Evolutionary conservation across 2,888 invertebrate species (phyloP).

Genomic region (Mayetiola destructor): DNA sequence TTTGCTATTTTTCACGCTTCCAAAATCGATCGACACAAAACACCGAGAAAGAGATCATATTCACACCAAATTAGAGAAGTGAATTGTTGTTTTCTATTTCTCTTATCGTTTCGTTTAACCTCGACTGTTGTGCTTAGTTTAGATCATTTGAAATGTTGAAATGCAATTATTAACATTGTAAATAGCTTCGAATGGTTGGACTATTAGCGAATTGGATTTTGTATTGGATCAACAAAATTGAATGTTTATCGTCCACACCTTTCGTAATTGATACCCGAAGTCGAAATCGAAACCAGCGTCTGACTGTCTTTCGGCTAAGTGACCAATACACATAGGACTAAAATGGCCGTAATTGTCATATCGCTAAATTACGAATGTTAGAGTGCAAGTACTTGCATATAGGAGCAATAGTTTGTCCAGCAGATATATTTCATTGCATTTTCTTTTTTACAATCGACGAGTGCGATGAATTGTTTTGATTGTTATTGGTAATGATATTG

Average conservation of each 20-base stretch:
- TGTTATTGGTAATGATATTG: no score
- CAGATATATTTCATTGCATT: no score
- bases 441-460: no score
- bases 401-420: no score
- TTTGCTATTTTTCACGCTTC: slow-evolving; percentile 12
- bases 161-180: slow-evolving; percentile 12
- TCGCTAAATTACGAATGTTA: slow-evolving; percentile 1
- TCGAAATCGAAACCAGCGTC: background rate
- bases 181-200: background rate
- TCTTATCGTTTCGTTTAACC: no score
- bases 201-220: background rate
- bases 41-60: background rate
- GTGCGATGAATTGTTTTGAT: no score
- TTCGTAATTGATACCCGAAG: background rate
- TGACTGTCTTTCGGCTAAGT: no score
- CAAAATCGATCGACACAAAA: background rate
- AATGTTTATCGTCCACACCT: slow-evolving; percentile 8
- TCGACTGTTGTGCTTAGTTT: no score
- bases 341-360: slow-evolving; percentile 3
- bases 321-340: background rate
- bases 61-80: slow-evolving; percentile 5
- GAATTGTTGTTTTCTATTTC: slow-evolving; percentile 5
- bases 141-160: background rate
- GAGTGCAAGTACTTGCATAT: no score
- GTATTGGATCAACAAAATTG: background rate